Percentiles rank a stretch among this genome's conserved stretches.
These are phyloP conservation scores for Scylla paramamosain DNA, from an alignment of 1,140 invertebrate genomes.

Conservation along the genomic window DNA sequence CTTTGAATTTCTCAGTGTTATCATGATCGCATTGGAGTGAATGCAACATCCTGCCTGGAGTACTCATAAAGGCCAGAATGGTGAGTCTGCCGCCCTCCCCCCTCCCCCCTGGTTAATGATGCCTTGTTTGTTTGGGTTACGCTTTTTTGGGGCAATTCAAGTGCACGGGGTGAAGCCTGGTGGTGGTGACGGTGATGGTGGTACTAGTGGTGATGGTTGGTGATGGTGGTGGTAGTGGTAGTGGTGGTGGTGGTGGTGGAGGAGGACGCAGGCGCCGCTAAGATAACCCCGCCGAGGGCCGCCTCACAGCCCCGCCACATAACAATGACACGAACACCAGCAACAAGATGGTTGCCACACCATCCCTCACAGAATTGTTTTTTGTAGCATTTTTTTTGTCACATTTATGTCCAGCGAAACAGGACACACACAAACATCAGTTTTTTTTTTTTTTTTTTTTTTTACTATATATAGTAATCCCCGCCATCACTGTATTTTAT, in stretches of 20 bases:
- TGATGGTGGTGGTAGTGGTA: not conserved
- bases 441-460: not conserved
- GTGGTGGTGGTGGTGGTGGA: not conserved
- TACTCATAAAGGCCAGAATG: no score
- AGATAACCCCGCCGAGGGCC: not conserved
- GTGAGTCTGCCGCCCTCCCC: no score
- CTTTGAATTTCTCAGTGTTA: not conserved
- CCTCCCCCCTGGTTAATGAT: not conserved
- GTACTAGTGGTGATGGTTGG: not conserved
- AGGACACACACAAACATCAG: constrained; percentile 44
- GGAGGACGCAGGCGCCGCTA: not conserved
- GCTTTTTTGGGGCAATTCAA: not conserved
- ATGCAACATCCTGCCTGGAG: no score
- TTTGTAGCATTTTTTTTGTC: constrained; percentile 49
- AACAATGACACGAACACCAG: constrained; percentile 60
- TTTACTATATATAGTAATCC: constrained; percentile 21
- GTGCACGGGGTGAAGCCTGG: not conserved
- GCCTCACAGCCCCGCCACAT: constrained; percentile 5
- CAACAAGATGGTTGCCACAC: constrained; percentile 61
- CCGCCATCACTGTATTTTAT: constrained; percentile 31
- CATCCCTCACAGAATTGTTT: constrained; percentile 61
- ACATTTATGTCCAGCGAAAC: constrained; percentile 64
- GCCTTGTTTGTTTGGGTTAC: not conserved
- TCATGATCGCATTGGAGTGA: no score
- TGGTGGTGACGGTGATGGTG: not conserved